Evolutionary conservation across 1,140 invertebrate species (phyloP), one percentile per base, ranked within the genome.

Genomic region (Dolichoris vasculosae): DNA sequence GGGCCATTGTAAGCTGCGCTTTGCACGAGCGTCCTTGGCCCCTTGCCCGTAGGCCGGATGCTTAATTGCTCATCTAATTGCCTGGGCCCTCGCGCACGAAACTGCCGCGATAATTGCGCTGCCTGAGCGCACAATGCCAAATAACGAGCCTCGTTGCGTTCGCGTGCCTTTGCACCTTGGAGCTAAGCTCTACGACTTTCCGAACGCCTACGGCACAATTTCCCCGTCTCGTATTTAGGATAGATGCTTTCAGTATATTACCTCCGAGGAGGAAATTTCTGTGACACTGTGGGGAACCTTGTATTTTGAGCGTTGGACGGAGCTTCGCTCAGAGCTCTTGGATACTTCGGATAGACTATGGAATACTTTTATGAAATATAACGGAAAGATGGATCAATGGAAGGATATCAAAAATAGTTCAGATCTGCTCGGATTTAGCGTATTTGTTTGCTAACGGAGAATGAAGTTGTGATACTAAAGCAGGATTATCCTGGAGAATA

Each of bases 51-150:
- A 71, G 8, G 17, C 43, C 17, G 15, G 1, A 67, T 9, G 64
- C 30, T 43, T 63, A 78, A 78, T 78, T 4, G 32, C 13, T n/a
- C n/a, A n/a, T 2, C 32, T 51, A 51, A 76, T 48, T 51, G 73
- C 35, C n/a, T 20, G 43, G 43, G 17, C 46, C 35, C 76, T 40
- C 35, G 43, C 75, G 40, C 75, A 30, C 46, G 20, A 38, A 59
- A 78, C 63, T 63, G 51, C 55, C 77, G 77, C 51, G 55, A 64
- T 79, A 64, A 79, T 79, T 79, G 77, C 35, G 48, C 2, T 2
- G 30, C 55, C 6, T 43, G 2, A 38, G 0, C 15, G 17, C 20
- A 64, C 32, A 79, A 79, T 64, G 77, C 1, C 55, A 38, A 63
- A 23, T 64, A 63, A 64, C 0, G 32, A 63, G 23, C 35, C 7